These are phyloP conservation scores for Epinephelus fuscoguttatus DNA, from an alignment of 2,113 vertebrate genomes.

Conservation along the genomic window DNA sequence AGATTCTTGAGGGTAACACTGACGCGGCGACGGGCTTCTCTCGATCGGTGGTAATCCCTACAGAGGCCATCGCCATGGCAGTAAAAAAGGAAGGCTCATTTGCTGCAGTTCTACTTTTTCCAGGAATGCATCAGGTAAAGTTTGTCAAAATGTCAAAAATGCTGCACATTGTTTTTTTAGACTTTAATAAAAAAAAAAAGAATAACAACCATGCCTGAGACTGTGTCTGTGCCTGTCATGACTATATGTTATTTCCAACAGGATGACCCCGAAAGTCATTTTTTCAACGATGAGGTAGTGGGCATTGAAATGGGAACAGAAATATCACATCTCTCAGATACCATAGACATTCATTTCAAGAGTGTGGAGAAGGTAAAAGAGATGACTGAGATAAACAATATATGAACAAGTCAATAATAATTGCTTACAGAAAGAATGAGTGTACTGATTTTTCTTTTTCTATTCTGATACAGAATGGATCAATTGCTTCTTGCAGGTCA, in stretches of 20 bases:
- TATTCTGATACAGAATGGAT: slow-evolving; percentile 10
- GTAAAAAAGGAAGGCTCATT: background rate
- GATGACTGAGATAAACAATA: background rate
- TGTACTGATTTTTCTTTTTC: background rate
- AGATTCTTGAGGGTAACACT: background rate
- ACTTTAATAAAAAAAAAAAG: background rate
- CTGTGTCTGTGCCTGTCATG: background rate
- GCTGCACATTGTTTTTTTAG: background rate
- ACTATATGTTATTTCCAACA: background rate
- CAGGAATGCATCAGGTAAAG: slow-evolving; percentile 39
- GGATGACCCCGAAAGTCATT: background rate
- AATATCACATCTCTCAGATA: slow-evolving; percentile 55
- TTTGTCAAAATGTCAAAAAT: no score
- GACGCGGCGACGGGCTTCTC: fast-evolving
- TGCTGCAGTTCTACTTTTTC: slow-evolving; percentile 41
- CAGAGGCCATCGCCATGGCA: slow-evolving; percentile 37
- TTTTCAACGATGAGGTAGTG: slow-evolving; percentile 20
- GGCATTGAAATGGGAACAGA: slow-evolving; percentile 62
- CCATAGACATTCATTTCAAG: slow-evolving; percentile 38
- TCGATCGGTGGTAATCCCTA: slow-evolving; percentile 22
- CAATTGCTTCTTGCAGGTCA: slow-evolving; percentile 18
- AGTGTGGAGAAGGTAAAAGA: slow-evolving; percentile 48
- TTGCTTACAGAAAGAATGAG: background rate
- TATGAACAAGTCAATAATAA: background rate
- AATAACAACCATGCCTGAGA: background rate